These are phyloP conservation scores for Drosophila macrothrix DNA, from an alignment of 2,888 invertebrate species.

Conservation along the genomic window DNA sequence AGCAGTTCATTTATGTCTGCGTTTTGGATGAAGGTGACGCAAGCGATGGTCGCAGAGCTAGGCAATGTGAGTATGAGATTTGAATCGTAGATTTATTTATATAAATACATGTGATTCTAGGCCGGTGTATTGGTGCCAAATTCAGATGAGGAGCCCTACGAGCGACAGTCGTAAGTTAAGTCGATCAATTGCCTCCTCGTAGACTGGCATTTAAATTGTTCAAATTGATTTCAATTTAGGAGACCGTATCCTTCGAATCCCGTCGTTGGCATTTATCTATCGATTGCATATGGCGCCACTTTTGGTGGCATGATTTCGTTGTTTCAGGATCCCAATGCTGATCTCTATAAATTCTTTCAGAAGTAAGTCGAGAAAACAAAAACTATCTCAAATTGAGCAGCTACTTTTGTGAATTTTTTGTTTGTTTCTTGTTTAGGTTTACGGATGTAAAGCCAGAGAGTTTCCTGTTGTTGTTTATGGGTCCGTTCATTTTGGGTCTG, in stretches of 20 bases:
- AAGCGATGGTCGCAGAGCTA: slow-evolving; percentile 43
- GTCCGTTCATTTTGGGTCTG: slow-evolving; percentile 32
- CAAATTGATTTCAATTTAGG: slow-evolving; percentile 12
- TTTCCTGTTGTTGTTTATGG: neutral
- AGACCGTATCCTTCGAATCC: slow-evolving; percentile 57
- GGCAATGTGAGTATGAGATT: slow-evolving; percentile 30
- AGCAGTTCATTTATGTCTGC: slow-evolving; percentile 38
- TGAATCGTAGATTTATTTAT: neutral
- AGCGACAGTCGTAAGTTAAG: slow-evolving; percentile 54
- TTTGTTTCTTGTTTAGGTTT: neutral
- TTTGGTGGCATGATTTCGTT: slow-evolving; percentile 56
- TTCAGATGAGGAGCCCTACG: slow-evolving; percentile 54
- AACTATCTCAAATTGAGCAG: neutral
- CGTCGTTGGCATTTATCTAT: slow-evolving; percentile 57
- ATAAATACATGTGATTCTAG: slow-evolving; percentile 27
- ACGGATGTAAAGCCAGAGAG: rapidly evolving
- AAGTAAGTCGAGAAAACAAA: slow-evolving; percentile 21
- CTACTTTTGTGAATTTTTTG: neutral
- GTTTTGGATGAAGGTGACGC: slow-evolving; percentile 62
- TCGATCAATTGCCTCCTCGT: neutral
- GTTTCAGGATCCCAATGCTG: slow-evolving; percentile 54
- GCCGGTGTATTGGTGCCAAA: slow-evolving; percentile 26
- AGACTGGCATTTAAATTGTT: neutral
- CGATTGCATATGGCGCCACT: slow-evolving; percentile 42
- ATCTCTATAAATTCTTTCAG: neutral